Base-by-base conservation (phyloP, 2,797 vertebrate species). In the Siniperca scherzeri region DNA sequence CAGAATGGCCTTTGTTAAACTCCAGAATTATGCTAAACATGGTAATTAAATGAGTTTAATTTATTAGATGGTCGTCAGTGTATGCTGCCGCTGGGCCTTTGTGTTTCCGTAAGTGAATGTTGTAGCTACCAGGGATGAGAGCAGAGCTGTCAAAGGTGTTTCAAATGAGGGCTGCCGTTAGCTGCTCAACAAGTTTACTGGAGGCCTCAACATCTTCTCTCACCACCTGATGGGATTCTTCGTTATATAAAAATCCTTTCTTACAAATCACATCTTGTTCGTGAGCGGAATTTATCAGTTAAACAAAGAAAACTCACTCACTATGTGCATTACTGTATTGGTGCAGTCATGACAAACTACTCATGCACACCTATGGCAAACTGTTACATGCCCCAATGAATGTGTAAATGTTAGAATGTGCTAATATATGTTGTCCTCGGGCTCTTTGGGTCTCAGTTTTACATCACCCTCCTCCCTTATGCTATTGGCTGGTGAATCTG, bases 1-100 rank as follows among this genome's bases (percentile, higher is more conserved):
- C 80, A 89, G 90, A 91, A 91, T 93, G 89, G 85, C 92, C 91
- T 92, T 91, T 82, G 92, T 88, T 94, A 91, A 93, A 92, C 93
- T 92, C 86, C 80, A 53, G 84, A 93, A 91, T 92, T 89, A 92
- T 92, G 92, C 90, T 92, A 90, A 93, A 94, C 91, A 87, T 71
- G 77, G 86, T 90, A 89, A 95, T 94, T 94, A 94, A 95, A 94
- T 93, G 91, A 88, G 81, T 90, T 89, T 90, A 90, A 95, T 95
- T 88, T 89, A 95, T 95, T 87, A 89, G 88, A 87, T 86, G 22
- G 69, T 89, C 74, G 46, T 87, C 81, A 59, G 85, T 72, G 73
- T 59, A 7, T 2, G 79, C 66, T 9, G 79, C 87, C 22, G n/a
- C 55, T 17, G 80, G 81, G 85, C 70, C 74, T 79, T 68, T 83